phyloP scores from a whole-genome alignment of 64 coral and sea anemone genomes.

The Trachythela sp. region DNA sequence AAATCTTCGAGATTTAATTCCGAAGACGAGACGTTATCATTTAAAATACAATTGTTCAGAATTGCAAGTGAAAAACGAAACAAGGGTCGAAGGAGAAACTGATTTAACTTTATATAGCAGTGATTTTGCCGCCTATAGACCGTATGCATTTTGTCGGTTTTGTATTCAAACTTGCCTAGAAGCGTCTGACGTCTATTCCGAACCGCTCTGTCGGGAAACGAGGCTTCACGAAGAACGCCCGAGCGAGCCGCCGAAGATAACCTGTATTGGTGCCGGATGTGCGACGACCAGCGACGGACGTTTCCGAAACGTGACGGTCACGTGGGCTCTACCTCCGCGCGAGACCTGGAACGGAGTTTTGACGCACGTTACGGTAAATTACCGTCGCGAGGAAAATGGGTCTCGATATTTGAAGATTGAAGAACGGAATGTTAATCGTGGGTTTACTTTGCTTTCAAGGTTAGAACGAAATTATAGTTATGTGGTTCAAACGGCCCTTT shows the following conservation, averaged over 20 bases:
- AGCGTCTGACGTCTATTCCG: not conserved
- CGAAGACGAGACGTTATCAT: not conserved
- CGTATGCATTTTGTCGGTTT: not conserved
- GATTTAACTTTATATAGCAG: not conserved
- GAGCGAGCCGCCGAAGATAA: not conserved
- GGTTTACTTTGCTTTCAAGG: not conserved
- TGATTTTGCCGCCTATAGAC: not conserved
- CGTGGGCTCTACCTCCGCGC: not conserved
- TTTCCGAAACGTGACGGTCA: constrained; percentile 5
- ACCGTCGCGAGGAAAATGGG: not conserved
- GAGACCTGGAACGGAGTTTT: not conserved
- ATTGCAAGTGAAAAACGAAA: not conserved
- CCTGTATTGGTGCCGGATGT: not conserved
- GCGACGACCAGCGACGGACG: not conserved
- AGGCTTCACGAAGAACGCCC: not conserved
- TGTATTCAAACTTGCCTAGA: not conserved
- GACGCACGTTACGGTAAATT: not conserved
- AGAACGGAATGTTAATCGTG: not conserved
- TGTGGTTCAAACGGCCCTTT: not conserved
- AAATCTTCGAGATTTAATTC: not conserved
- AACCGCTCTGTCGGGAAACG: not conserved
- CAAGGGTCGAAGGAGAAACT: not conserved
- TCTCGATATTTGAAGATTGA: not conserved
- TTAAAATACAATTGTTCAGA: not conserved
- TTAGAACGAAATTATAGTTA: not conserved